phyloP scores from a whole-genome alignment of 37 sponge, comb jelly and placozoan genomes.

The Halisarca cf. caerulea region DNA sequence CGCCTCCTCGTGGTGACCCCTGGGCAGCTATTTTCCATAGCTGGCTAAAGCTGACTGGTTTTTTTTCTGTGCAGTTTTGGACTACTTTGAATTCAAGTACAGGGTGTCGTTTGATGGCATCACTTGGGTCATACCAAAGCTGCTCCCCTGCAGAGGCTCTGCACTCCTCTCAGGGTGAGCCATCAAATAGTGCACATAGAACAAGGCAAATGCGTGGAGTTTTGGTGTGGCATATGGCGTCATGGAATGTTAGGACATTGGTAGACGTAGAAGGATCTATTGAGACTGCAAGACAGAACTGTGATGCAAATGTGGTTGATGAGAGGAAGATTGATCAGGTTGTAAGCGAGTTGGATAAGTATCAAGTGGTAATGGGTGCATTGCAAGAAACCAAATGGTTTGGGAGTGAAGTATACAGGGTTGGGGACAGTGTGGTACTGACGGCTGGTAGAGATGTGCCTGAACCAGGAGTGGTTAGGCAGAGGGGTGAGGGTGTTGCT shows the following conservation, averaged over 20 bases:
- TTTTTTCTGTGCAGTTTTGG: not conserved
- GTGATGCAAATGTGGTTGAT: not conserved
- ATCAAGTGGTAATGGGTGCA: not conserved
- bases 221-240: not conserved
- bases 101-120: slow-evolving; percentile 20
- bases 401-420: slow-evolving; percentile 28
- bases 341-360: not conserved
- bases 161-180: not conserved
- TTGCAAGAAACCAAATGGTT: slow-evolving; percentile 43
- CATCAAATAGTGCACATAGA: not conserved
- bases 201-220: not conserved
- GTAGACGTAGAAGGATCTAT: not conserved
- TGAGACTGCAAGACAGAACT: not conserved
- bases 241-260: not conserved
- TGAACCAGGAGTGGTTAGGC: not conserved
- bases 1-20: no score
- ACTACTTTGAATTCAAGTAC: not conserved
- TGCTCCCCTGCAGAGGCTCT: slow-evolving; percentile 56
- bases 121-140: slow-evolving; percentile 28
- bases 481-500: slow-evolving; percentile 62
- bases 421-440: slow-evolving; percentile 33
- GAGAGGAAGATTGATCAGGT: slow-evolving; percentile 23
- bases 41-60: not conserved
- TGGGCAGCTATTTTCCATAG: no score
- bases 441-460: slow-evolving; percentile 41